Evolutionary conservation across 2,888 invertebrate genomes (phyloP), one percentile per base, ranked within the genome.

Genomic region (Cylindroiulus punctatus): DNA sequence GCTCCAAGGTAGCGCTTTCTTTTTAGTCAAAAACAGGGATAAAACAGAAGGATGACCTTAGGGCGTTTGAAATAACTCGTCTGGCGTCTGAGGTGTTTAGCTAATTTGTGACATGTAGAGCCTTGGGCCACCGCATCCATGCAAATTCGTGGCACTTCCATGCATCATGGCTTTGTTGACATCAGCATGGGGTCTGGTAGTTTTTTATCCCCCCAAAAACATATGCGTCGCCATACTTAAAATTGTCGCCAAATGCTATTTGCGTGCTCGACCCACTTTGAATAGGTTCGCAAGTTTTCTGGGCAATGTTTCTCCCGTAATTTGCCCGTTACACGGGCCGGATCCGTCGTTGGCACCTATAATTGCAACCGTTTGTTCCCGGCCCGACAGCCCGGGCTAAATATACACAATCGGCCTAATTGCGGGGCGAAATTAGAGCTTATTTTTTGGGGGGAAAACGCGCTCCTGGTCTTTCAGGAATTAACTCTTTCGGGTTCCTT

Each of bases 161-260:
- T n/a, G 57, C 57, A n/a, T 57, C 22, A 4, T 57, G 22, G 22
- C 5, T 57, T 57, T 57, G 57, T 57, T 57, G 57, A 57, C 57
- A 57, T 57, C 57, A n/a, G 57, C 57, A 57, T 57, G 57, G 57
- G 57, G 57, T 57, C 57, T 22, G 57, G 57, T n/a, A n/a, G 14
- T 22, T n/a, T n/a, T 57, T 57, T 57, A n/a, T n/a, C n/a, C 7
- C 5, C 22, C n/a, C 19, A 57, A 57, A n/a, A 57, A 57, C n/a
- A n/a, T n/a, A n/a, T n/a, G n/a, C 57, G 57, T 57, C 57, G 57
- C 57, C 57, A 57, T 57, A n/a, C 57, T 57, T 57, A 57, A 57
- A 57, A n/a, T 57, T 57, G 57, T 57, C 57, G 57, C 57, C 57
- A 57, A n/a, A 57, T 57, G 57, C 57, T 57, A 57, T 57, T 57